These are phyloP conservation scores for Sycophaga agraensis DNA, from an alignment of 1,140 invertebrate species.

Conservation along the genomic window DNA sequence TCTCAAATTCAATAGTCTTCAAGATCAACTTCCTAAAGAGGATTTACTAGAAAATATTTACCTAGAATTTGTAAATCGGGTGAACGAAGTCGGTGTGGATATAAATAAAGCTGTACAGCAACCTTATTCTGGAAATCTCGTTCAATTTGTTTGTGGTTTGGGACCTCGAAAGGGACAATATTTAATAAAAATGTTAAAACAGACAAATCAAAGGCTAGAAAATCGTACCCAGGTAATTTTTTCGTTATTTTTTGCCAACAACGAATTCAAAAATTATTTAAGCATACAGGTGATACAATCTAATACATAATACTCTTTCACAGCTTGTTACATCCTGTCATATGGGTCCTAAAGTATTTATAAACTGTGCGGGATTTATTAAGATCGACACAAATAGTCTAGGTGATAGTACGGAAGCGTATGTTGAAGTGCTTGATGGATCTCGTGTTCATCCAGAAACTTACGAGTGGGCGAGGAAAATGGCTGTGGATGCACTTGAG, in stretches of 20 bases:
- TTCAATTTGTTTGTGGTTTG: conserved; percentile 97
- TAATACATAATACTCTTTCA: too few relatives aligned
- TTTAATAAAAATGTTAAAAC: conserved; percentile 87
- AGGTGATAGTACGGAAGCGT: conserved; percentile 90
- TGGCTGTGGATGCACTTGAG: conserved; percentile 98
- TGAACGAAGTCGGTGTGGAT: conserved; percentile 99
- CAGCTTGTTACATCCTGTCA: conserved; percentile 91
- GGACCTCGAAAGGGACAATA: conserved; percentile 93
- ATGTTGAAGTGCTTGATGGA: conserved; percentile 95
- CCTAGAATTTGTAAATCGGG: conserved; percentile 89
- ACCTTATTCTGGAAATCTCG: conserved; percentile 81
- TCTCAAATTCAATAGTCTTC: conserved; percentile 74
- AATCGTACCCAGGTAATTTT: conserved; percentile 73
- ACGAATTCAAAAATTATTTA: too few relatives aligned
- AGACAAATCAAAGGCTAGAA: conserved; percentile 89
- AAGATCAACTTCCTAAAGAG: conserved; percentile 84
- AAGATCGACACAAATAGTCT: conserved; percentile 96
- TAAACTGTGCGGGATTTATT: conserved; percentile 99
- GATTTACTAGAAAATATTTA: conserved; percentile 83
- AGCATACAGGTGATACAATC: too few relatives aligned
- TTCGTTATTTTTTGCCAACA: too few relatives aligned
- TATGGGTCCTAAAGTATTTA: conserved; percentile 98
- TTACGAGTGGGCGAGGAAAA: conserved; percentile 99
- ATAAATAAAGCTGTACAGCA: conserved; percentile 90
- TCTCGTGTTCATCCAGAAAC: conserved; percentile 98